phyloP scores from a whole-genome alignment of 2,113 vertebrate genomes.

The Rhinolophus ferrumequinum region DNA sequence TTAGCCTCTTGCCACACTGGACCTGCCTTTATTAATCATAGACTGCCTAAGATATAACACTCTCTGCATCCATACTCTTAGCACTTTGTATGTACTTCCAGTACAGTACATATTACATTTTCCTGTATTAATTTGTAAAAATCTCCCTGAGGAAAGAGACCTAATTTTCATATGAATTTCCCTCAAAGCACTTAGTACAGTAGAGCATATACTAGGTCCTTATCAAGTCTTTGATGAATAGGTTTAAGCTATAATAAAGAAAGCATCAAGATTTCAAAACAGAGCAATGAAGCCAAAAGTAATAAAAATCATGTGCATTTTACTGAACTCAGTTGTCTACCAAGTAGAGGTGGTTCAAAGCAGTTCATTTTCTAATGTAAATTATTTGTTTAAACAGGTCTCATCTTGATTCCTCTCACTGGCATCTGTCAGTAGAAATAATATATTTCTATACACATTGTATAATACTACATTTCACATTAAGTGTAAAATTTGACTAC shows the following conservation, averaged over 20 bases:
- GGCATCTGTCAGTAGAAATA: neutral
- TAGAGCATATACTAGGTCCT: neutral
- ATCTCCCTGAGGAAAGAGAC: neutral
- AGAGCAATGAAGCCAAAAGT: neutral
- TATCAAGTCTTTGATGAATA: neutral
- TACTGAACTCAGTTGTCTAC: rapidly evolving
- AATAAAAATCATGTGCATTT: neutral
- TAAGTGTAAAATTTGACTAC: neutral
- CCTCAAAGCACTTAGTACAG: neutral
- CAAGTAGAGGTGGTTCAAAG: no score
- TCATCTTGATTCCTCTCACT: neutral
- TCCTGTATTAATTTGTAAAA: neutral
- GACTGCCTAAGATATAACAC: rapidly evolving
- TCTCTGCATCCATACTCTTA: rapidly evolving
- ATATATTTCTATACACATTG: neutral
- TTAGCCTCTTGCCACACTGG: rapidly evolving
- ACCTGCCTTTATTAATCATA: rapidly evolving
- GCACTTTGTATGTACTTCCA: rapidly evolving
- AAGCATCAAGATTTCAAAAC: neutral
- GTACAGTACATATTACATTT: rapidly evolving
- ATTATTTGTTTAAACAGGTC: neutral
- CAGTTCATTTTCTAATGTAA: neutral
- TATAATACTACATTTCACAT: neutral
- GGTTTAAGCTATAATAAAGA: neutral
- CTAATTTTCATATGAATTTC: neutral